A percentile compares a stretch with the other conserved stretches of the same genome.
Evolutionary conservation across 2,797 vertebrate species (phyloP).

Genomic region (Gambelia wislizenii): DNA sequence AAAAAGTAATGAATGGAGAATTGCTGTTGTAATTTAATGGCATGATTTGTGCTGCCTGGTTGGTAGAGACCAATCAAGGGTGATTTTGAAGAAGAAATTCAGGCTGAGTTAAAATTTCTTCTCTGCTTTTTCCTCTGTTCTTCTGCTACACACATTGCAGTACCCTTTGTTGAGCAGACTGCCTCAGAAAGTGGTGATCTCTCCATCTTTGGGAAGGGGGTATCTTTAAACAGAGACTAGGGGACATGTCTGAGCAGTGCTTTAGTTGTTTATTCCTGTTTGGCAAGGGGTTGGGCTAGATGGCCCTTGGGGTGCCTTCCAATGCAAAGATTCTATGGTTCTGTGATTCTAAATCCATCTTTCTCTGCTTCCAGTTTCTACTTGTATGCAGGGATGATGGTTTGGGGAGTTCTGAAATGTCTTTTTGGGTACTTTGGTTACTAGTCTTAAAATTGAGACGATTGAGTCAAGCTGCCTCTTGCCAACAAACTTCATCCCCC

Average conservation of each 20-base stretch:
- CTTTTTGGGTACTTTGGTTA: no score
- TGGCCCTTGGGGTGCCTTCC: not conserved
- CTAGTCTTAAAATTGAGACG: no score
- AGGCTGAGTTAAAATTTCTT: not conserved
- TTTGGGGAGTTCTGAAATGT: no score
- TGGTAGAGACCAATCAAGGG: not conserved
- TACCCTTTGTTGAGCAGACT: no score
- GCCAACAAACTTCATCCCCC: accelerated
- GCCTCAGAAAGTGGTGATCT: no score
- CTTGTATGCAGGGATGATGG: accelerated
- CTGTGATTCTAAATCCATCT: not conserved
- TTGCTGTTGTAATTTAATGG: no score
- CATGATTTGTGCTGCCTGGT: not conserved
- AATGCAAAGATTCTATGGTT: no score
- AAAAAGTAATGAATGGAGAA: not conserved
- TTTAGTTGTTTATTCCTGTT: not conserved
- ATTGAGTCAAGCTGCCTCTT: no score
- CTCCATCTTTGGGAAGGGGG: no score
- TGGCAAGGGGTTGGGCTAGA: not conserved
- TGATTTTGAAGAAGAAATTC: not conserved
- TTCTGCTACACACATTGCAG: not conserved
- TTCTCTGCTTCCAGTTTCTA: not conserved
- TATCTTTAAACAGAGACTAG: no score
- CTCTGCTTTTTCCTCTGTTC: not conserved
- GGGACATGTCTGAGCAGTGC: no score